These are phyloP conservation scores for Drosophila pseudotalamancana DNA, from an alignment of 2,888 invertebrate genomes.

Conservation along the genomic window DNA sequence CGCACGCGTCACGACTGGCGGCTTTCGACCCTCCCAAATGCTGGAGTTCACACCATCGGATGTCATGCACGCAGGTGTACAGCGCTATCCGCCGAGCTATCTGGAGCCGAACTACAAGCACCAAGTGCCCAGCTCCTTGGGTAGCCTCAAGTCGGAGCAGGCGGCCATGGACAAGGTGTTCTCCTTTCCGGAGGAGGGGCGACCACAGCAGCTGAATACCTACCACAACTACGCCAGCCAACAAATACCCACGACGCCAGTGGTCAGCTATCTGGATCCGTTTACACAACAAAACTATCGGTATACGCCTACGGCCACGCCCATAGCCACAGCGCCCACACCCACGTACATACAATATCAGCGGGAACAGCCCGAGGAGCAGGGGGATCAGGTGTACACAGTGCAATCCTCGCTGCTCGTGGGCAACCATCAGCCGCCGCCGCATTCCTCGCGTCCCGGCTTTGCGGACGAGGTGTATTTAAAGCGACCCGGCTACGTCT, in stretches of 20 bases:
- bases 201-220: slow-evolving; percentile 17
- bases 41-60: slow-evolving; percentile 78
- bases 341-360: slow-evolving; percentile 54
- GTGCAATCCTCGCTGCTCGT: slow-evolving; percentile 79
- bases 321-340: slow-evolving; percentile 8
- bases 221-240: slow-evolving; percentile 37
- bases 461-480: slow-evolving; percentile 51
- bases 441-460: slow-evolving; percentile 1
- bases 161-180: slow-evolving; percentile 62
- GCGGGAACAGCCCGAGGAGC: slow-evolving; percentile 48
- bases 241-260: slow-evolving; percentile 73
- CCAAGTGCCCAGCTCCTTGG: slow-evolving; percentile 52
- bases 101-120: slow-evolving; percentile 57
- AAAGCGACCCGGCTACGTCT: slow-evolving; percentile 78
- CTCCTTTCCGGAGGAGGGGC: slow-evolving; percentile 52
- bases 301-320: slow-evolving; percentile 49
- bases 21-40: slow-evolving; percentile 77
- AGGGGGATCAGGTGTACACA: slow-evolving; percentile 74
- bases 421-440: slow-evolving; percentile 49
- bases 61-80: slow-evolving; percentile 51
- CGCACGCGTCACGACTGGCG: slow-evolving; percentile 57
- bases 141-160: slow-evolving; percentile 16
- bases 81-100: slow-evolving; percentile 69
- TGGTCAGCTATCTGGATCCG: slow-evolving; percentile 78
- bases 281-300: slow-evolving; percentile 77